These are phyloP conservation scores for Trypoxylus dichotomus DNA, from an alignment of 1,140 invertebrate species.

Conservation along the genomic window DNA sequence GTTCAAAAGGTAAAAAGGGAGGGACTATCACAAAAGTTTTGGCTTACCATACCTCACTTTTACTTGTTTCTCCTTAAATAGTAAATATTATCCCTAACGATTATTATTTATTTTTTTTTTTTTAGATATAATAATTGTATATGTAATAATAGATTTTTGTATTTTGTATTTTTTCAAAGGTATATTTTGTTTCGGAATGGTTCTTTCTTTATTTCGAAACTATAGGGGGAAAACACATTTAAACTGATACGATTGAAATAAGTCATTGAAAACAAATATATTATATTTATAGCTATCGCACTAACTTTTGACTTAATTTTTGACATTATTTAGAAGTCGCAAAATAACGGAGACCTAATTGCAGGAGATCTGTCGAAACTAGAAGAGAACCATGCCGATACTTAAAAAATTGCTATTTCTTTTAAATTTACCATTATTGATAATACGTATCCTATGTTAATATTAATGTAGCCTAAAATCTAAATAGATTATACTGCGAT, in stretches of 20 bases:
- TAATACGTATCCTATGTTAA: slow-evolving; percentile 10
- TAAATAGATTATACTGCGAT: slow-evolving; percentile 28
- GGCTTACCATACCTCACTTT: slow-evolving; percentile 28
- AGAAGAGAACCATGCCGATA: background rate
- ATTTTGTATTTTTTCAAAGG: too few relatives aligned
- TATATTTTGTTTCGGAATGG: too few relatives aligned
- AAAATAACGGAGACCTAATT: too few relatives aligned
- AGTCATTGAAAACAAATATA: too few relatives aligned
- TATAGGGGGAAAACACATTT: too few relatives aligned
- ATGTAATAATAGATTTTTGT: too few relatives aligned
- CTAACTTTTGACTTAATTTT: too few relatives aligned
- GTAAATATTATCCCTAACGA: slow-evolving; percentile 11
- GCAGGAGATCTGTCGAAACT: too few relatives aligned
- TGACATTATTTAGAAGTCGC: too few relatives aligned
- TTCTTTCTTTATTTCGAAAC: too few relatives aligned
- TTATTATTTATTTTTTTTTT: background rate
- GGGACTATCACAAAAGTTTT: slow-evolving; percentile 28
- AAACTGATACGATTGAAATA: too few relatives aligned
- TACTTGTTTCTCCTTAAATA: background rate
- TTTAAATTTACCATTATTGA: slow-evolving; percentile 2
- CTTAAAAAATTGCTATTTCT: background rate
- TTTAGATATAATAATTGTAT: background rate
- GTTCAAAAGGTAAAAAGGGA: background rate
- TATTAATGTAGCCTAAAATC: slow-evolving; percentile 27
- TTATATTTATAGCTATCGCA: too few relatives aligned